Percentiles rank a stretch among this genome's conserved stretches.
phyloP scores from a whole-genome alignment of 2,888 invertebrate species.

The Theretra japonica region DNA sequence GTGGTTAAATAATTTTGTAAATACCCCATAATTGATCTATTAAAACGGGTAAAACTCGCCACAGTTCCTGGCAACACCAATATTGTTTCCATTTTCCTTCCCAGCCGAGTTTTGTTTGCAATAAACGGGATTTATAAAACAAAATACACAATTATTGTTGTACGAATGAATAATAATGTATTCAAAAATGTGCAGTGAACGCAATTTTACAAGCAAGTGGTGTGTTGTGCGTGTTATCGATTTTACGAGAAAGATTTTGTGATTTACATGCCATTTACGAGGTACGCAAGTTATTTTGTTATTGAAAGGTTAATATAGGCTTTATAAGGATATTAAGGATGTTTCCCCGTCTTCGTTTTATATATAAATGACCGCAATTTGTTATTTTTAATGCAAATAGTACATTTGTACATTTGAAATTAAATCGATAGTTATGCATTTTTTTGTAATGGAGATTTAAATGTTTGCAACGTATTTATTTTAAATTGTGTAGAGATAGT shows the following conservation, averaged over 20 bases:
- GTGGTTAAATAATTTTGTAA: not conserved
- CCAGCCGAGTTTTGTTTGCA: not conserved
- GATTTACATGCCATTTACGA: not conserved
- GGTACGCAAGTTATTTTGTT: not conserved
- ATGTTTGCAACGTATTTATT: too few species aligned
- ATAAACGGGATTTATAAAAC: not conserved
- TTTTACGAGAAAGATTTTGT: not conserved
- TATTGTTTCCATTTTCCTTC: slow-evolving; percentile 21
- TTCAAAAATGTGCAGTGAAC: slow-evolving; percentile 13
- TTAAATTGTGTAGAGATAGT: too few species aligned
- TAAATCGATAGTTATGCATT: too few species aligned
- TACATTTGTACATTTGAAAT: too few species aligned
- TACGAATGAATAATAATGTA: not conserved
- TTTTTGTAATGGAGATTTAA: too few species aligned
- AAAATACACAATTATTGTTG: not conserved
- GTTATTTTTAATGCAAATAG: too few species aligned
- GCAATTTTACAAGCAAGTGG: not conserved
- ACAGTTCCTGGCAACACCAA: not conserved
- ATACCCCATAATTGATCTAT: not conserved
- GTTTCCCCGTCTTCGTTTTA: too few species aligned
- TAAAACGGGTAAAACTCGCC: not conserved
- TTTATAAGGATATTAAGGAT: too few species aligned
- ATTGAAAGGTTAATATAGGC: not conserved
- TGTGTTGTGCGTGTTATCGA: not conserved
- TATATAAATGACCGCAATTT: too few species aligned